Base-by-base conservation (phyloP, 2,113 vertebrate species). In the Lontra canadensis region DNA sequence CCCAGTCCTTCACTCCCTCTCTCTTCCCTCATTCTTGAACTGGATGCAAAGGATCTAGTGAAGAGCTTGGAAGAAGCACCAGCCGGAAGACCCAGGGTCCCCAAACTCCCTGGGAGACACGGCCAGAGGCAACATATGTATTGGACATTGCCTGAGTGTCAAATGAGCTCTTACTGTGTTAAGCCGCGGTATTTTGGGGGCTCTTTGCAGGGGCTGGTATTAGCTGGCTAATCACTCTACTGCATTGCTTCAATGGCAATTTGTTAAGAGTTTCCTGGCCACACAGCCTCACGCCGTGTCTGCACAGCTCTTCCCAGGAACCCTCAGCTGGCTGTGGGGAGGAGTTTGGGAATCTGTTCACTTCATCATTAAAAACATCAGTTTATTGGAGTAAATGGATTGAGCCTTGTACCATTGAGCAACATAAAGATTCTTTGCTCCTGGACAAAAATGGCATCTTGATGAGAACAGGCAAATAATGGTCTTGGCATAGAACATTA, bases 381-480 rank as follows among this genome's bases (percentile, higher is more conserved):
- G 1, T 87, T 94, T 34, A 88, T 65, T 89, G 82, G 86, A 74
- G 39, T 82, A 55, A 92, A 78, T 86, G 73, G 26, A 67, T 61
- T 73, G 65, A 79, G 49, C 26, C 12, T 80, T 67, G 57, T 36
- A 63, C 52, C 44, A 18, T 0, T 87, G 71, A 47, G 34, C 55
- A 94, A 34, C 73, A 88, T 52, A 67, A 83, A 86, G 44, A 71
- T 29, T 91, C 47, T 59, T 95, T 95, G 81, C 80, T 76, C 57
- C 7, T 93, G 52, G 26, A 44, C 57, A 95, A 85, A 96, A 91
- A 95, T 29, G 59, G 6, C 47, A 42, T 91, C 36, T 91, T 92
- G 73, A 96, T 94, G 83, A 73, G 85, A 95, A 59, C 11, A 81
- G 81, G 15, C n/a, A 89, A 92, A 76, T 47, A 14, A 20, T 34